Percentiles rank a stretch among this genome's conserved stretches.
Evolutionary conservation across 2,113 vertebrate species (phyloP).

Genomic region (Naja naja): DNA sequence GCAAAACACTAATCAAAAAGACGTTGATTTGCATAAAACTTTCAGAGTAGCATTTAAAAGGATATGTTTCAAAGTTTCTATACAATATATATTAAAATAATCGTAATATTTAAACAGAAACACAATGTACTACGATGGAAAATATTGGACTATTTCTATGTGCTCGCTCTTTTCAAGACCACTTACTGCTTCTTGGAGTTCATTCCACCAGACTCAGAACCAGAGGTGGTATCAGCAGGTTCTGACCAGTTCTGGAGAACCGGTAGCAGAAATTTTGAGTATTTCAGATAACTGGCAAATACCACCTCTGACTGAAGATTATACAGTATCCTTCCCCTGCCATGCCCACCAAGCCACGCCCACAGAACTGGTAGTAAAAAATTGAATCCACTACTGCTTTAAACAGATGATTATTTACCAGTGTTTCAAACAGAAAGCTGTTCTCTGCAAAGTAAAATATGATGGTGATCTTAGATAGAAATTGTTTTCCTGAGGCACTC

Average conservation of each 20-base stretch:
- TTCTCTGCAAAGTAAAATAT: not conserved
- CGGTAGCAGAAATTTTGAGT: too few species aligned
- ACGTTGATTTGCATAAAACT: not conserved
- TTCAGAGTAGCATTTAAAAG: not conserved
- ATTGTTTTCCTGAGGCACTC: slow-evolving; percentile 18
- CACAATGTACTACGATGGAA: not conserved
- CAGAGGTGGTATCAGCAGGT: too few species aligned
- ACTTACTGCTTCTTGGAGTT: not conserved
- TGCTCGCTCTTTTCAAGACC: not conserved
- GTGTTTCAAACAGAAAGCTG: not conserved
- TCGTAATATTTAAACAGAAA: not conserved
- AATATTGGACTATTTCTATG: not conserved
- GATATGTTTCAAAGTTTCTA: not conserved
- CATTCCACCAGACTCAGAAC: not conserved
- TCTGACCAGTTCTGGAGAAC: too few species aligned
- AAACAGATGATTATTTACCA: not conserved
- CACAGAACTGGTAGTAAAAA: too few species aligned
- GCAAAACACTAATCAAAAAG: not conserved
- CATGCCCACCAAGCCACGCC: too few species aligned
- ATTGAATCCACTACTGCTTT: too few species aligned
- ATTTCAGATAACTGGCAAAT: too few species aligned
- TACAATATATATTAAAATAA: not conserved
- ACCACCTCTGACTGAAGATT: too few species aligned
- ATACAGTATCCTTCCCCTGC: too few species aligned
- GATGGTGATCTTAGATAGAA: not conserved